Conservation (phyloP, 2,113 vertebrate genomes). For the Chloropsis cyanopogon region DNA sequence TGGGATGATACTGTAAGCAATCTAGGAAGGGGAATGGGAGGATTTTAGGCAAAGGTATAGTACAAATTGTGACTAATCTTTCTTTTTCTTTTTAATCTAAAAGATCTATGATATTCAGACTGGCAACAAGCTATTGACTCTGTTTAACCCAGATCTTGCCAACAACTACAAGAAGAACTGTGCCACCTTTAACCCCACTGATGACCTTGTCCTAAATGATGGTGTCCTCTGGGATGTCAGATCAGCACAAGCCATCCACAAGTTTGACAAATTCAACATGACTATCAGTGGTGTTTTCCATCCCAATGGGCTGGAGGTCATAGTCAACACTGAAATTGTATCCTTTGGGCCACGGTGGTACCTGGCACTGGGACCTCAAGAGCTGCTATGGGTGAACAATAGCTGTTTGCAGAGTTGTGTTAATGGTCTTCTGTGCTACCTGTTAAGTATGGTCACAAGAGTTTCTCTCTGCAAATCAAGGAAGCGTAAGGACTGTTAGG, state of each 20-base stretch:
- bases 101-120: conserved; percentile 99
- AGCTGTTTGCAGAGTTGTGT: not conserved
- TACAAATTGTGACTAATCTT: conserved; percentile 66
- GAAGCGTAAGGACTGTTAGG: not conserved
- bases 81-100: conserved; percentile 62
- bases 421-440: not conserved
- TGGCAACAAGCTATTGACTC: conserved; percentile 93
- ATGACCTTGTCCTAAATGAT: conserved; percentile 97
- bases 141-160: conserved; percentile 97
- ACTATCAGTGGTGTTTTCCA: conserved; percentile 99
- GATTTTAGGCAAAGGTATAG: not conserved
- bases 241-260: conserved; percentile 95
- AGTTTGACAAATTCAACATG: conserved; percentile 99
- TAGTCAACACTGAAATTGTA: conserved; percentile 99
- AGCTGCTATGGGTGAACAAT: not conserved
- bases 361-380: not conserved
- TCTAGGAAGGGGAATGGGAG: not conserved
- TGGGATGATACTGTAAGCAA: not conserved
- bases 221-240: conserved; percentile 98
- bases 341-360: conserved; percentile 69
- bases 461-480: not conserved
- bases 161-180: conserved; percentile 99
- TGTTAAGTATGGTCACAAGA: not conserved
- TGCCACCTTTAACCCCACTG: conserved; percentile 97
- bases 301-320: conserved; percentile 94